A percentile compares a stretch with the other conserved stretches of the same genome.
phyloP scores from a whole-genome alignment of 1,140 invertebrate species.

The Drosophila murphyi region DNA sequence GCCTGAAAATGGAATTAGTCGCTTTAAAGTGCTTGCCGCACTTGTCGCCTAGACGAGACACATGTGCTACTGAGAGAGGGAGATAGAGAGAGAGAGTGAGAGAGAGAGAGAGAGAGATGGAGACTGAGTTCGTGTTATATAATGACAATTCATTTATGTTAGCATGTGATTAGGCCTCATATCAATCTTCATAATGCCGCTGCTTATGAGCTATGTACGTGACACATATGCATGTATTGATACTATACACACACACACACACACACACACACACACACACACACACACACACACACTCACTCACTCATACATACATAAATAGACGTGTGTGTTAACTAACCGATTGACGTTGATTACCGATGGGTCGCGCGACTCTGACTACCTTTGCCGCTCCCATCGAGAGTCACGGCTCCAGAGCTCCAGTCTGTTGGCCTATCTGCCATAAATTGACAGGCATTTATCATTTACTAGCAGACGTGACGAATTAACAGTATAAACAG shows the following conservation, averaged over 20 bases:
- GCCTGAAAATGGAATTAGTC: conserved; percentile 49
- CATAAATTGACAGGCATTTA: conserved; percentile 73
- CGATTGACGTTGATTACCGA: conserved; percentile 64
- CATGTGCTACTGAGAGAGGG: conserved; percentile 9
- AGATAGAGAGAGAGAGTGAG: neutral
- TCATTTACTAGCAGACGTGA: conserved; percentile 67
- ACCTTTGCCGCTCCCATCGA: conserved; percentile 23
- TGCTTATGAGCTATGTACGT: conserved; percentile 72
- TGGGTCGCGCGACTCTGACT: conserved; percentile 71
- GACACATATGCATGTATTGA: conserved; percentile 33
- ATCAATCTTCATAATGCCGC: conserved; percentile 73
- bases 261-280: conserved; percentile 39
- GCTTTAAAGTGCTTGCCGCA: conserved; percentile 54
- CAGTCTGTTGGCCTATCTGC: conserved; percentile 19
- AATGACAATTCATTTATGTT: conserved; percentile 80
- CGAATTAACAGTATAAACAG: conserved; percentile 67
- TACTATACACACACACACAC: neutral
- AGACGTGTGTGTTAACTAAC: conserved; percentile 53
- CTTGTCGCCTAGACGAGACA: conserved; percentile 47
- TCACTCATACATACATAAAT: neutral
- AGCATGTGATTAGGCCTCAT: conserved; percentile 75
- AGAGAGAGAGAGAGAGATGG: conserved; percentile 2
- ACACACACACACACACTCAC: conserved; percentile 11
- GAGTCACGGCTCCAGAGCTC: neutral
- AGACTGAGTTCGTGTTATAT: conserved; percentile 27